phyloP scores from a whole-genome alignment of 2,888 invertebrate species.

The Psylliodes chrysocephalus region DNA sequence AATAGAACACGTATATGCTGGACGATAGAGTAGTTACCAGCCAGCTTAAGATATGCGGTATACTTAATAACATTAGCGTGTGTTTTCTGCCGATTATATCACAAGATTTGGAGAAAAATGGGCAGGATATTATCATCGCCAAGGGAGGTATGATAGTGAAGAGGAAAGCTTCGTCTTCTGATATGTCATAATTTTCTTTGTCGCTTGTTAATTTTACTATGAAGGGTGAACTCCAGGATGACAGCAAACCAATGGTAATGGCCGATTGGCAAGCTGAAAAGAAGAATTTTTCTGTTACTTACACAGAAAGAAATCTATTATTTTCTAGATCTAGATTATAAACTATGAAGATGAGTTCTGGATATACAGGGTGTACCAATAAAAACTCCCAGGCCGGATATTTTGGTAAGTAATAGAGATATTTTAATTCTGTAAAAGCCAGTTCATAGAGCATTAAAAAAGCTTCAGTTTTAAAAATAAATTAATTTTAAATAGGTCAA shows the following conservation, averaged over 20 bases:
- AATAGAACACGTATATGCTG: conserved; percentile 53
- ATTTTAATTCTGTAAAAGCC: no score
- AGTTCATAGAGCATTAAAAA: no score
- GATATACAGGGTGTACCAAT: not conserved
- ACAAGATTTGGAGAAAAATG: conserved; percentile 50
- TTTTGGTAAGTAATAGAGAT: no score
- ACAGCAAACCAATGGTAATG: conserved; percentile 49
- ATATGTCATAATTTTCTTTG: conserved; percentile 53
- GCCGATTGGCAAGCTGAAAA: conserved; percentile 47
- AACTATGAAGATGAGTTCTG: not conserved
- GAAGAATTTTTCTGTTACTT: conserved; percentile 7
- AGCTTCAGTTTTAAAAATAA: no score
- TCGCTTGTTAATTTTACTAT: conserved; percentile 55
- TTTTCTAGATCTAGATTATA: not conserved
- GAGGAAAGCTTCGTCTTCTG: conserved; percentile 57
- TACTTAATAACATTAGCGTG: conserved; percentile 50
- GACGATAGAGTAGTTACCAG: conserved; percentile 48
- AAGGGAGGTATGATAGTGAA: conserved; percentile 57
- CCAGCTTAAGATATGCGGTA: conserved; percentile 52
- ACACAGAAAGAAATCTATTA: no score
- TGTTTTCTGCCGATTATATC: conserved; percentile 55
- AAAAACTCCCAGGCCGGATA: no score
- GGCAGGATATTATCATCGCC: conserved; percentile 48
- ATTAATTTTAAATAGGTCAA: no score
- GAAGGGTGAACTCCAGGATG: conserved; percentile 58